Base-by-base conservation (phyloP, 2,888 invertebrate genomes). In the Fragum fragum region DNA sequence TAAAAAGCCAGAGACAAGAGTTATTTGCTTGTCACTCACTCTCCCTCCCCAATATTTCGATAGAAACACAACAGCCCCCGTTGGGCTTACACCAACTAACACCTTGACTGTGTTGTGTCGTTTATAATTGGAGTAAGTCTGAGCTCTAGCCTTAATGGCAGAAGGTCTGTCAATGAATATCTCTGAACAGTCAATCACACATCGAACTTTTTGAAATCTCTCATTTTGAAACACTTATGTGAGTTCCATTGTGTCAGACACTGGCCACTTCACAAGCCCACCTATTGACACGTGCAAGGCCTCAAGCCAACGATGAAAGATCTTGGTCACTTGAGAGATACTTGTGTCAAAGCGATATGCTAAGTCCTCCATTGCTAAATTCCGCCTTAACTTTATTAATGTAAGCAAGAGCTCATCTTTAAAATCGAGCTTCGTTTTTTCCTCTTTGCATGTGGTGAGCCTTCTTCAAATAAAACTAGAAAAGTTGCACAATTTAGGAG, bases 11-110 rank as follows among this genome's bases (percentile, higher is more conserved):
- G 26, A 28, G 61, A 16, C 72, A 52, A 42, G 2, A 1, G 69
- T 69, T 2, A 69, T 69, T 69, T 69, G n/a, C 18, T 26, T 69
- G 47, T 69, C 69, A 47, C 69, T 69, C n/a, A 69, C 69, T 26
- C 69, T 39, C 1, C 69, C 69, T 42, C 69, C 47, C 69, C 69
- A 69, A 14, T 21, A 39, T 9, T 69, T 47, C 1, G 69, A 69
- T 11, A 69, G 42, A 69, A 69, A 69, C 6, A 26, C 9, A 1
- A 69, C 69, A 9, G 42, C 39, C 1, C 69, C 39, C 5, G 69
- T 23, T 42, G 69, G 47, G 47, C 47, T 69, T 39, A 69, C 28
- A 14, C 69, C 69, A 23, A 69, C 28, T 9, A 53, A 18, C 32
- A 36, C 5, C 9, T 36, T 36, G 32, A 36, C 32, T 6, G 32